Evolutionary conservation across 1,140 invertebrate genomes (phyloP), one percentile per base, ranked within the genome.

Genomic region (Acromyrmex charruanus): DNA sequence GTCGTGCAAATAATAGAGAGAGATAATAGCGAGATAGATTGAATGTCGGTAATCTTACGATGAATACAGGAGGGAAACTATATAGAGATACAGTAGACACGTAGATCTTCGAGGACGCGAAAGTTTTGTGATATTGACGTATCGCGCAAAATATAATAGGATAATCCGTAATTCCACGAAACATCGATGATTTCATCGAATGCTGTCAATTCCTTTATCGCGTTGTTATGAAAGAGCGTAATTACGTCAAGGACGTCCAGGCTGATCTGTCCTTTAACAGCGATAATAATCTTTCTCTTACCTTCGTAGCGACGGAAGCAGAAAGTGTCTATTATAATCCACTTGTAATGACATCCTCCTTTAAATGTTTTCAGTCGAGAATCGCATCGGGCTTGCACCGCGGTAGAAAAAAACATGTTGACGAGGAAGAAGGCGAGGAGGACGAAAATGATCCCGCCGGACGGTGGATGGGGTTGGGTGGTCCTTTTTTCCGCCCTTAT

Each of bases 401-500:
- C 16, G 18, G 12, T 39, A 21, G 80, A 63, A 14, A 63, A 75
- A 35, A 63, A 18, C 10, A 91, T 85, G 77, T 80, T 55, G 68
- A 92, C 87, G 88, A 89, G 59, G 25, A 85, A 55, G 12, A 92
- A 93, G 72, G 69, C 77, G 18, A 75, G 80, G 75, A 94, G 93
- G 81, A 95, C 94, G 65, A 95, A 96, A 94, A 94, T 96, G 94
- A 96, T 96, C 4, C 96, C 97, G 14, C 96, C 96, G 7, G 96
- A 97, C 91, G 96, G 96, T 55, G 96, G 96, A 79, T 98, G 97
- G 97, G 98, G 98, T 44, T 98, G 98, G 98, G 95, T 97, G 87
- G 97, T 98, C 2, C 96, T 98, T 39, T 94, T 97, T 69, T 97
- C 98, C 0, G 97, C 97, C 3, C 97, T 98, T 53, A 86, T 97